phyloP scores from a whole-genome alignment of 1,140 invertebrate species.

The Eueides isabella region DNA sequence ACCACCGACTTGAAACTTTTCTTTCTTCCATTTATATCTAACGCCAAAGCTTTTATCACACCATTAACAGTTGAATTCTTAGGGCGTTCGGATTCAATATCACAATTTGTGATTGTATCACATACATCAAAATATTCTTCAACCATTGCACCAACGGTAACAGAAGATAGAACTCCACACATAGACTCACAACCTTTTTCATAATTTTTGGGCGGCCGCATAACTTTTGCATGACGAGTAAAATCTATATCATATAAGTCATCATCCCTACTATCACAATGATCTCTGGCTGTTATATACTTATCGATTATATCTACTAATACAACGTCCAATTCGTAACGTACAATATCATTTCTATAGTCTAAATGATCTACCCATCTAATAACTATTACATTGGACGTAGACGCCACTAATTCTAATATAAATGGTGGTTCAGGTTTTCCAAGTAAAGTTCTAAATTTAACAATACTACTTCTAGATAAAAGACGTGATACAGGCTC shows the following conservation, averaged over 20 bases:
- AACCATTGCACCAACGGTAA: constrained; percentile 58
- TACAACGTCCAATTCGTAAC: constrained; percentile 66
- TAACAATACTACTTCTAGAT: constrained; percentile 57
- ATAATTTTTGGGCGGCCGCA: constrained; percentile 67
- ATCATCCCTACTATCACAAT: constrained; percentile 50
- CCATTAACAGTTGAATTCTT: constrained; percentile 50
- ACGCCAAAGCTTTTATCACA: constrained; percentile 49
- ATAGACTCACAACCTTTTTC: constrained; percentile 66
- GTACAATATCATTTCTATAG: constrained; percentile 55
- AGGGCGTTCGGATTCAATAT: constrained; percentile 45
- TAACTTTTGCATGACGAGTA: constrained; percentile 63
- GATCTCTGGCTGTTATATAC: constrained; percentile 48
- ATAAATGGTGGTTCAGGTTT: constrained; percentile 72
- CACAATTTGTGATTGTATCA: constrained; percentile 47
- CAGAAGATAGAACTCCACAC: constrained; percentile 63
- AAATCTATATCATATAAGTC: constrained; percentile 55
- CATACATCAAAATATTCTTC: constrained; percentile 72
- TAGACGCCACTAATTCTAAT: constrained; percentile 61
- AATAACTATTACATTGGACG: constrained; percentile 54
- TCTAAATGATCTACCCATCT: constrained; percentile 70
- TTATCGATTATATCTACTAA: constrained; percentile 54
- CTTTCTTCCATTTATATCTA: constrained; percentile 53
- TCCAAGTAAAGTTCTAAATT: constrained; percentile 64
- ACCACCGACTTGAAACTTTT: constrained; percentile 57
- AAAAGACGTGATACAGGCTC: constrained; percentile 49